Evolutionary conservation across 2,797 vertebrate genomes (phyloP), one percentile per base, ranked within the genome.

Genomic region (Rhinatrema bivittatum): DNA sequence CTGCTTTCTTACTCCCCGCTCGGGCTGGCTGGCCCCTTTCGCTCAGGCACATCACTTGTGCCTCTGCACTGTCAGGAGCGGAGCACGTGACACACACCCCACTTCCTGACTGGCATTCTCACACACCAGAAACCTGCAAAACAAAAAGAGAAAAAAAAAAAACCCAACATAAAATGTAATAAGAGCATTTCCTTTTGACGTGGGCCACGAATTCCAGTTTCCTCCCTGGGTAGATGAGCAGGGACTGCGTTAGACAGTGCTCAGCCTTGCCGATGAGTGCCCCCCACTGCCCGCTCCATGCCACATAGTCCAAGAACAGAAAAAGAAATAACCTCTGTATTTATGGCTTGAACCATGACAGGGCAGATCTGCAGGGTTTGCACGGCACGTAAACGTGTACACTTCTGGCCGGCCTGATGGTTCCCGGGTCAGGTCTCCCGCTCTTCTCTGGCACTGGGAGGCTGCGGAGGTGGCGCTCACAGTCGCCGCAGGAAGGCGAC

Each of bases 101-200:
- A 44, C 49, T 70, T 73, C 67, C 70, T 73, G 67, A 53, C 57
- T 42, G 4, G 11, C 42, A 35, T 42, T 25, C 37, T 3, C 32
- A 10, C 39, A 26, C 25, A 0, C n/a, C n/a, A n/a, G n/a, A n/a
- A 35, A 55, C 44, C 46, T 40, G 57, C n/a, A n/a, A n/a, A n/a
- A n/a, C n/a, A n/a, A n/a, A n/a, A n/a, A n/a, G n/a, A n/a, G 65
- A 65, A 30, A n/a, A 4, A 10, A n/a, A n/a, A n/a, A n/a, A n/a
- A n/a, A n/a, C n/a, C n/a, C n/a, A n/a, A n/a, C n/a, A n/a, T 25
- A 27, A 25, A 26, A 26, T 9, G 14, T 26, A 10, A 14, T 26
- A 26, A 15, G 25, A 27, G 16, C 25, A 27, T 27, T 27, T 27
- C 25, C 14, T 16, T n/a, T n/a, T n/a, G n/a, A n/a, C n/a, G n/a